These are phyloP conservation scores for Ctenomys sociabilis DNA, from an alignment of 2,113 vertebrate genomes.

Conservation along the genomic window DNA sequence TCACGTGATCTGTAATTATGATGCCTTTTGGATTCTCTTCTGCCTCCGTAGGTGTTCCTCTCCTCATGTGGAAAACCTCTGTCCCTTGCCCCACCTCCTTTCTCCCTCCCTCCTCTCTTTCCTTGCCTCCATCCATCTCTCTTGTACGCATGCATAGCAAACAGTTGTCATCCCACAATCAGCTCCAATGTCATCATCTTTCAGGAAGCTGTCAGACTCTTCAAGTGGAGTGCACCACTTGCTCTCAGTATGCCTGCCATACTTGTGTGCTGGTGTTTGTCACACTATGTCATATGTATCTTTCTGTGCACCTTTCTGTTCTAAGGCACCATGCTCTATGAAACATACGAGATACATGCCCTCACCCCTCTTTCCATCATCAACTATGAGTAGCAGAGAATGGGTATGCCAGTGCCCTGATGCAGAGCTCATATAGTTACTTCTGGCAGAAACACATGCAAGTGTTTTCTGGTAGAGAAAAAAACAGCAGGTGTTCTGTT, in stretches of 20 bases:
- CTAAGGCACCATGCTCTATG: neutral
- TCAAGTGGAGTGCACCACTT: neutral
- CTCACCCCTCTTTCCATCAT: neutral
- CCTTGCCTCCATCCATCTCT: neutral
- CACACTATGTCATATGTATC: neutral
- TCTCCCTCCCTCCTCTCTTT: neutral
- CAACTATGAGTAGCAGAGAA: neutral
- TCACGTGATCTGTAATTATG: neutral
- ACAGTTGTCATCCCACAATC: neutral
- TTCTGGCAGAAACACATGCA: neutral
- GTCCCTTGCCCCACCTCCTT: neutral
- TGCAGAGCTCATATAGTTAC: neutral
- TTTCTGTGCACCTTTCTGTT: neutral
- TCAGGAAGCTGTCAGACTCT: neutral
- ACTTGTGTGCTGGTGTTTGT: neutral
- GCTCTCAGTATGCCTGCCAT: neutral
- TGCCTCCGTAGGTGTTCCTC: neutral
- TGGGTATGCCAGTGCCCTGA: neutral
- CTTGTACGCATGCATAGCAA: neutral
- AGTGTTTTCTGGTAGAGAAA: neutral
- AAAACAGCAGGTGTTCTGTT: neutral
- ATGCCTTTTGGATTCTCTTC: neutral
- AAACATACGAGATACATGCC: neutral
- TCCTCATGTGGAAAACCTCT: neutral
- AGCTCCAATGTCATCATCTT: neutral